Evolutionary conservation across 1,140 invertebrate species (phyloP).

Genomic region (Drosophila truncata): DNA sequence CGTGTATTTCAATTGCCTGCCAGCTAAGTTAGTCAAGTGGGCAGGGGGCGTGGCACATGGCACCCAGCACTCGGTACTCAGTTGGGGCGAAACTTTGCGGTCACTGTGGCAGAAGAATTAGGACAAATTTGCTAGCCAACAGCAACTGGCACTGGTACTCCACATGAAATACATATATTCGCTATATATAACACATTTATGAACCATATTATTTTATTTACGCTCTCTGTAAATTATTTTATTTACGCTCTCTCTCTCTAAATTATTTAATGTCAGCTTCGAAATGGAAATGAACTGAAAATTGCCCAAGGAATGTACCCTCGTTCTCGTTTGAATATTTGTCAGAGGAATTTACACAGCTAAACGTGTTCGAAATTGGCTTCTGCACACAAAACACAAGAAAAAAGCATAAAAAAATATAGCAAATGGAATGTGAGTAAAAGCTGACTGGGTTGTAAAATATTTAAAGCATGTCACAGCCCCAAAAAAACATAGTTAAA

Average conservation of each 20-base stretch:
- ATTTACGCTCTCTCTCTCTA: too few relatives aligned
- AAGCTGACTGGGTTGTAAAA: slow-evolving; percentile 5
- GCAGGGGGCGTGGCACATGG: slow-evolving; percentile 3
- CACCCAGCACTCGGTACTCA: slow-evolving; percentile 2
- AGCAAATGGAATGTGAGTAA: slow-evolving; percentile 1
- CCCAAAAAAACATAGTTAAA: not conserved
- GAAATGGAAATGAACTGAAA: slow-evolving; percentile 35
- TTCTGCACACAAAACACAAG: not conserved
- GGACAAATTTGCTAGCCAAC: slow-evolving; percentile 26
- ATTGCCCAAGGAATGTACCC: slow-evolving; percentile 18
- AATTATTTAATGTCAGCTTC: slow-evolving; percentile 37
- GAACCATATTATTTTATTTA: slow-evolving; percentile 32
- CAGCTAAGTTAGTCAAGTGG: slow-evolving; percentile 45
- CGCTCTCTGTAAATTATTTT: slow-evolving; percentile 38
- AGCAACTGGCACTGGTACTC: slow-evolving; percentile 14
- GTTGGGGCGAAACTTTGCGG: slow-evolving; percentile 41
- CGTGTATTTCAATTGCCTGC: slow-evolving; percentile 74
- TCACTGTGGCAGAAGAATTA: slow-evolving; percentile 54
- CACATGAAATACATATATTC: slow-evolving; percentile 4
- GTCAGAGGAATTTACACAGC: slow-evolving; percentile 16
- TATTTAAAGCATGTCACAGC: slow-evolving; percentile 9
- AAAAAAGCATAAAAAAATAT: slow-evolving; percentile 12
- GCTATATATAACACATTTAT: slow-evolving; percentile 27
- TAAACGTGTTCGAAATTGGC: slow-evolving; percentile 8
- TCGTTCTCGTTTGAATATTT: not conserved